phyloP scores from a whole-genome alignment of 1,140 invertebrate species.

The Lordiphosa stackelbergi region DNA sequence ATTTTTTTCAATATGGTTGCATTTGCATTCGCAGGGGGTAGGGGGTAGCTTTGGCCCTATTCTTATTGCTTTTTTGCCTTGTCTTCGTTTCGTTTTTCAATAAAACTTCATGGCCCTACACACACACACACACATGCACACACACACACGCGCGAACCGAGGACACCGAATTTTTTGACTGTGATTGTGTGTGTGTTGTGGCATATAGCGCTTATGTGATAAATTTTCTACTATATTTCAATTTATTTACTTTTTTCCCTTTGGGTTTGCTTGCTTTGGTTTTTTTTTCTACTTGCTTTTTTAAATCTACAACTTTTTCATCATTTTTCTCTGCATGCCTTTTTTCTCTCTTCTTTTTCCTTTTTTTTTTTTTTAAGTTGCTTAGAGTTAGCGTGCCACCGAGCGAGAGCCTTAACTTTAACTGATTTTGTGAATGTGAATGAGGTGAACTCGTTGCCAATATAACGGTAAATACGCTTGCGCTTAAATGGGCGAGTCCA shows the following conservation, averaged over 20 bases:
- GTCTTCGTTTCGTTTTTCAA: constrained; percentile 58
- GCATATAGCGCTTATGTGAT: constrained; percentile 7
- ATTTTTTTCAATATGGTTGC: constrained; percentile 14
- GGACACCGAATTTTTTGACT: constrained; percentile 29
- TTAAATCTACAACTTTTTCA: constrained; percentile 12
- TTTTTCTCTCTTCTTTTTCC: constrained; percentile 21
- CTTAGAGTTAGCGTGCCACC: constrained; percentile 58
- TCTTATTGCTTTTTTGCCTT: constrained; percentile 27
- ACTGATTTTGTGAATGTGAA: constrained; percentile 61
- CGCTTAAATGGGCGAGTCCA: too few species aligned
- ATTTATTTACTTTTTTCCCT: constrained; percentile 9
- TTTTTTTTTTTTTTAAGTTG: constrained; percentile 51
- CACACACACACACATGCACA: constrained; percentile 10
- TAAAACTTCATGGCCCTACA: constrained; percentile 68
- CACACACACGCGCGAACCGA: constrained; percentile 37
- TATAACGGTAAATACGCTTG: too few species aligned
- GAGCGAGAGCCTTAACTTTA: constrained; percentile 67
- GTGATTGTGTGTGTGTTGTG: constrained; percentile 10
- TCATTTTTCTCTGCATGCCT: constrained; percentile 17
- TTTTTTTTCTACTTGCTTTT: constrained; percentile 14
- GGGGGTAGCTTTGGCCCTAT: constrained; percentile 5
- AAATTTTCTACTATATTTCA: constrained; percentile 15
- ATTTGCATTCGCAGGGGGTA: neutral
- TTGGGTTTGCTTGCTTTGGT: neutral
- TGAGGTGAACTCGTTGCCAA: constrained; percentile 20